phyloP scores from a whole-genome alignment of 2,113 vertebrate species.

The Tragelaphus imberbis region DNA sequence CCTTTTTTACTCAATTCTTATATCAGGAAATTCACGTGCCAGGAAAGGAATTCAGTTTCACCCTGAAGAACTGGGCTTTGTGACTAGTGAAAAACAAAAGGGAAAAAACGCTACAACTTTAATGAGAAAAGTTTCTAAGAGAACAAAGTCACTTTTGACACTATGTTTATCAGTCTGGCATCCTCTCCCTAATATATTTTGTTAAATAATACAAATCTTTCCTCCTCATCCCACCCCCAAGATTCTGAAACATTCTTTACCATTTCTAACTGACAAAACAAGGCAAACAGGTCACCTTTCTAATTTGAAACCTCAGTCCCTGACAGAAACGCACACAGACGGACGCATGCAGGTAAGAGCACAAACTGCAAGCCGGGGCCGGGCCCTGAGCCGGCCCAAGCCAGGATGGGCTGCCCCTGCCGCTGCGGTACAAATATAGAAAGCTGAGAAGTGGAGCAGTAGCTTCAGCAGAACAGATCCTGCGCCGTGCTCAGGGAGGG shows the following conservation, averaged over 20 bases:
- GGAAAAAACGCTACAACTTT: neutral
- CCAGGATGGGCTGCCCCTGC: conserved; percentile 48
- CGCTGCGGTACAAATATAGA: conserved; percentile 80
- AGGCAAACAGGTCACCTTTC: conserved; percentile 69
- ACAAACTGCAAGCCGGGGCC: conserved; percentile 55
- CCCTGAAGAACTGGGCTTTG: neutral
- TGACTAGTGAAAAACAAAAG: neutral
- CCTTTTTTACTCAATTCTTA: conserved; percentile 62
- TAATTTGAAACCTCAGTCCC: conserved; percentile 55
- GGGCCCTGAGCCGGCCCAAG: conserved; percentile 45
- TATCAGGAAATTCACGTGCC: neutral
- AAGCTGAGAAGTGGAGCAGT: conserved; percentile 73
- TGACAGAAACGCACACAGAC: conserved; percentile 65
- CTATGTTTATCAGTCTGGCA: neutral
- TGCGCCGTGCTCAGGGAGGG: conserved; percentile 70
- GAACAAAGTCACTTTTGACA: conserved; percentile 18
- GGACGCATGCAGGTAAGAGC: conserved; percentile 14
- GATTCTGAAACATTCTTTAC: neutral
- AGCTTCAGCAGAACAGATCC: conserved; percentile 72
- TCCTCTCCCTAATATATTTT: neutral
- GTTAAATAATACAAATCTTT: conserved; percentile 30
- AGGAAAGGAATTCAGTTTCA: neutral
- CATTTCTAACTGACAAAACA: conserved; percentile 14
- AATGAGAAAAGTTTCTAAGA: neutral
- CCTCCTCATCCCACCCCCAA: neutral